A percentile compares a stretch with the other conserved stretches of the same genome.
Evolutionary conservation across 2,113 vertebrate genomes (phyloP).

Genomic region (Chrysemys picta): DNA sequence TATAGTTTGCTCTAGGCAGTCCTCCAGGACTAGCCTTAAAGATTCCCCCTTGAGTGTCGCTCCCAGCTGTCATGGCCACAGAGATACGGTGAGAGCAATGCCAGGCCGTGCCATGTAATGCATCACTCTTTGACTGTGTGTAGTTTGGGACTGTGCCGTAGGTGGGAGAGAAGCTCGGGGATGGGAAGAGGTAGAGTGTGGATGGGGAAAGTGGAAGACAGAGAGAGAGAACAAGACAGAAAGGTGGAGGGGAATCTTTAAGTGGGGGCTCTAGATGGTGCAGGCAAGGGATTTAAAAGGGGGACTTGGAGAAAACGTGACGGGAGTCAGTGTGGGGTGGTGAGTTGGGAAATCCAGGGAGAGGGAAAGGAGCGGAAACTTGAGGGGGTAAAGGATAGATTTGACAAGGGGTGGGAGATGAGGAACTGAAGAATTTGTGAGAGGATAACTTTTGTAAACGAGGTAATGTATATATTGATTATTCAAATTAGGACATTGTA

Average conservation of each 20-base stretch:
- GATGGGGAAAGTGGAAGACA: background rate
- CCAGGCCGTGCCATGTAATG: background rate
- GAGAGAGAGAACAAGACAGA: background rate
- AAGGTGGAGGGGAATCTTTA: background rate
- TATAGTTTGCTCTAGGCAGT: background rate
- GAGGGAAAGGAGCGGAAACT: background rate
- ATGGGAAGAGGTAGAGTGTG: background rate
- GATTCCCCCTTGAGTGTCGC: background rate
- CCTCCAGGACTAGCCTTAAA: background rate
- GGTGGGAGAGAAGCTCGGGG: background rate
- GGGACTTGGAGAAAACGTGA: background rate
- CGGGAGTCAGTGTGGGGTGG: rapidly evolving
- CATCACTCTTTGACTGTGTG: background rate
- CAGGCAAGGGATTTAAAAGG: background rate
- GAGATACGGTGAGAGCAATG: background rate
- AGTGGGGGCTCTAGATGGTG: background rate
- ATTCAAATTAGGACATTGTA: background rate
- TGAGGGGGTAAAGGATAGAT: background rate
- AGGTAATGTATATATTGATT: background rate
- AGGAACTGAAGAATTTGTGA: background rate
- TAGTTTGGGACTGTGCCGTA: background rate
- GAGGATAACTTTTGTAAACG: background rate
- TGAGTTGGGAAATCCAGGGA: background rate
- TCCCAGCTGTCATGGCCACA: background rate
- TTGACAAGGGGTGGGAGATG: background rate